Base-by-base conservation (phyloP, 2,113 vertebrate species). In the Centrocercus urophasianus region DNA sequence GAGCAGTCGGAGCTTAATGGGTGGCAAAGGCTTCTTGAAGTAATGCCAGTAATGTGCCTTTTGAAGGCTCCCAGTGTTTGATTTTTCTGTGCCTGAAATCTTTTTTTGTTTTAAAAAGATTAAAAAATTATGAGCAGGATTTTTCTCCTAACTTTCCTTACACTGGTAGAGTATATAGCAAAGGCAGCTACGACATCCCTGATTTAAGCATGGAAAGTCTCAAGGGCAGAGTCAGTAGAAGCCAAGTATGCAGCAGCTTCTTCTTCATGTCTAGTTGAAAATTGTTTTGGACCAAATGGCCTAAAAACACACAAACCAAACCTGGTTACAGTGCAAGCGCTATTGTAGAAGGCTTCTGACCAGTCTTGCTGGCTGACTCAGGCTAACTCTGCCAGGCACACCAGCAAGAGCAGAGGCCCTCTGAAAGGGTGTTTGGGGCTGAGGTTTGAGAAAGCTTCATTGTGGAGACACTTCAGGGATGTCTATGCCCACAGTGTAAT, bases 241-340 rank as follows among this genome's bases (percentile, higher is more conserved):
- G 17, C 2, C 1, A 36, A 66, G 10, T 15, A 32, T 9, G 2
- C 43, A 21, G 13, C 80, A 63, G 15, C 8, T 12, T 30, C 24
- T 84, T 78, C 5, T 11, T 71, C 88, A 74, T 47, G 14, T 64
- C 24, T 32, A 38, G 50, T 9, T 94, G 76, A 80, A 86, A 90
- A 66, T 1, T 43, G 3, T 8, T 56, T 92, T 73, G 22, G 40
- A 65, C 13, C n/a, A 59, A 86, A 88, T 28, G 13, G 64, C 34
- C 83, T 78, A 14, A 86, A 86, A 86, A 34, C 13, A 5, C 9
- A 30, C 16, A 81, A 36, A 38, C 9, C 47, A 63, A 63, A 74
- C 12, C 14, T 50, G 36, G 21, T 42, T 16, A 5, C 40, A 22
- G 25, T 43, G 10, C 8, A 7, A 45, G 16, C 30, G 28, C 34